phyloP scores from a whole-genome alignment of 1,140 invertebrate genomes.

The Drosophila sturtevanti region DNA sequence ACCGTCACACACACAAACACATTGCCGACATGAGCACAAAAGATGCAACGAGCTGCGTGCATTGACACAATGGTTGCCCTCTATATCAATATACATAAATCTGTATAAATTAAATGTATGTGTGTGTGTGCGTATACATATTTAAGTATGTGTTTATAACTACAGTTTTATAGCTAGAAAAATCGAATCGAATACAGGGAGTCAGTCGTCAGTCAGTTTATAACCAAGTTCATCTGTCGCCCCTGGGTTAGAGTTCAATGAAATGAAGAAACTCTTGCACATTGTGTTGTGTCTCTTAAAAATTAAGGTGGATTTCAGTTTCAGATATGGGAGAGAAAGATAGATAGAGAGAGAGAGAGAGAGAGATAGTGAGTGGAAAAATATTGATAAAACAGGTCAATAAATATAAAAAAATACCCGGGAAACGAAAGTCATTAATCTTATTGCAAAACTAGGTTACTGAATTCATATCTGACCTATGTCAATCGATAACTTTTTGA shows the following conservation, averaged over 20 bases:
- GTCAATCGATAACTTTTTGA: background rate
- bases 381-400: background rate
- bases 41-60: constrained; percentile 51
- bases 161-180: constrained; percentile 41
- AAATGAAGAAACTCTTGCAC: constrained; percentile 2
- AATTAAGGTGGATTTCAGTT: background rate
- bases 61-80: constrained; percentile 43
- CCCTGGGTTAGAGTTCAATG: constrained; percentile 69
- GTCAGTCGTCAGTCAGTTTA: constrained; percentile 27
- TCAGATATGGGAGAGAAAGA: background rate
- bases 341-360: background rate
- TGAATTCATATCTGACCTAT: background rate
- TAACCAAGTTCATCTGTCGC: constrained; percentile 21
- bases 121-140: constrained; percentile 21
- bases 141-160: constrained; percentile 41
- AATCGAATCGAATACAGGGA: constrained; percentile 57
- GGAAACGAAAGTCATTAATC: background rate
- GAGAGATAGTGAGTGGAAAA: background rate
- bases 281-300: background rate
- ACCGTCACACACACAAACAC: constrained; percentile 12
- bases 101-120: background rate
- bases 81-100: constrained; percentile 38
- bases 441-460: background rate
- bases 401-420: background rate
- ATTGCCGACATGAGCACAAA: constrained; percentile 19